Evolutionary conservation across 2,113 vertebrate genomes (phyloP).

Genomic region (Scortum barcoo): DNA sequence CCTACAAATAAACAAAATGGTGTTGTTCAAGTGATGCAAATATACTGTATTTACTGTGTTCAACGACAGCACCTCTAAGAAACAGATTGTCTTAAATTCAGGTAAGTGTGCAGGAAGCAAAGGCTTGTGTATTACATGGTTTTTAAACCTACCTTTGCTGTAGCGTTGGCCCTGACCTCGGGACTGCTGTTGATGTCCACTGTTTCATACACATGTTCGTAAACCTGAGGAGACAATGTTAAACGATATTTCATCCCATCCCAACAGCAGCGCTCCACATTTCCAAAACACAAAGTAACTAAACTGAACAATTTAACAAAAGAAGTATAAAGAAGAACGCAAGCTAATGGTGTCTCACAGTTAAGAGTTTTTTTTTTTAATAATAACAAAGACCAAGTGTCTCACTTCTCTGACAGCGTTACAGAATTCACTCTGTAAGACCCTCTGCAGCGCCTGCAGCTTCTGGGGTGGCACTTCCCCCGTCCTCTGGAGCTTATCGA

Average conservation of each 20-base stretch:
- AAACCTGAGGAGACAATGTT: conserved; percentile 87
- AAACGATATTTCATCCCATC: conserved; percentile 8
- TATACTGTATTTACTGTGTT: background rate
- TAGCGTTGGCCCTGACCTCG: conserved; percentile 97
- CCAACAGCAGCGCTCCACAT: background rate
- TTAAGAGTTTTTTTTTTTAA: background rate
- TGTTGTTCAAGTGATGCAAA: conserved; percentile 2
- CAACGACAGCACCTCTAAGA: background rate
- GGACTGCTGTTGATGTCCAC: conserved; percentile 99
- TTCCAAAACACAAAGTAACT: conserved; percentile 3
- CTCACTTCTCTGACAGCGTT: conserved; percentile 96
- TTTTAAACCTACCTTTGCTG: conserved; percentile 90
- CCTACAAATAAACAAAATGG: conserved; percentile 77
- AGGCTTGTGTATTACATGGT: background rate
- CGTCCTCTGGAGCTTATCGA: conserved; percentile 96
- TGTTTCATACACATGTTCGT: conserved; percentile 98
- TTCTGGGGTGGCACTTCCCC: conserved; percentile 98
- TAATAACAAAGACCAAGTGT: background rate
- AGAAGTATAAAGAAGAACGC: too few relatives aligned
- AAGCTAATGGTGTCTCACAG: background rate
- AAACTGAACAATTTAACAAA: conserved; percentile 1
- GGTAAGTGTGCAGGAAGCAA: background rate
- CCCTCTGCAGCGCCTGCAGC: conserved; percentile 96
- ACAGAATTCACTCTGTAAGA: conserved; percentile 99
- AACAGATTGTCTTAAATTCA: conserved; percentile 2